Evolutionary conservation across 2,797 vertebrate species (phyloP), one percentile per base, ranked within the genome.

Genomic region (Coluber constrictor): DNA sequence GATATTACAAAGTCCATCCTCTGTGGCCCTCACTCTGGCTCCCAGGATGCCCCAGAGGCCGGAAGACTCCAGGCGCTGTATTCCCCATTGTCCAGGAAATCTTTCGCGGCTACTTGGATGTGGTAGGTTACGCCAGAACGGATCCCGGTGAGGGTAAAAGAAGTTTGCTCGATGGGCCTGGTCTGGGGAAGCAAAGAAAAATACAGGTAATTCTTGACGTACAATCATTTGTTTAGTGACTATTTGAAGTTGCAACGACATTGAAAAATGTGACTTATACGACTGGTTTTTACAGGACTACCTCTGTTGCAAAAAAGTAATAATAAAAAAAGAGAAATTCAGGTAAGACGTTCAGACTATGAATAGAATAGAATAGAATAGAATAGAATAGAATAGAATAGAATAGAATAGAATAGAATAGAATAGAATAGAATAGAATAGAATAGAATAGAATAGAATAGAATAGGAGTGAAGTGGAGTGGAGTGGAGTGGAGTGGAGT

Each of bases 21-120:
- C 59, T 3, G 23, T 60, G 27, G 25, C 9, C 47, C 7, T 88
- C 16, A 43, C 43, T 43, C 37, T 3, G 89, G 90, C n/a, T 10
- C 1, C 91, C 94, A 93, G 16, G 91, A n/a, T 1, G 11, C 10
- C 1, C 92, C 79, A 1, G 90, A 94, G 1, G 93, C 94, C 1
- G 74, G 66, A 4, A 29, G 16, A 86, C 97, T 97, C 97, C 97
- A 97, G 9, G 94, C 90, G 0, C 97, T 97, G 1, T 7, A 23
- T 1, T 96, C 55, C 0, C 97, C 97, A 0, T 95, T 95, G 51
- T 96, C 94, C 0, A 94, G 93, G 63, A 97, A 86, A 56, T 97
- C 97, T 92, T 94, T 94, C 0, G 97, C 96, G 0, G 97, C 95
- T 55, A 97, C 96, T 63, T 97, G 96, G 23, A 96, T 12, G 1